Evolutionary conservation across 1,140 invertebrate species (phyloP), one percentile per base, ranked within the genome.

Genomic region (Patella vulgata): DNA sequence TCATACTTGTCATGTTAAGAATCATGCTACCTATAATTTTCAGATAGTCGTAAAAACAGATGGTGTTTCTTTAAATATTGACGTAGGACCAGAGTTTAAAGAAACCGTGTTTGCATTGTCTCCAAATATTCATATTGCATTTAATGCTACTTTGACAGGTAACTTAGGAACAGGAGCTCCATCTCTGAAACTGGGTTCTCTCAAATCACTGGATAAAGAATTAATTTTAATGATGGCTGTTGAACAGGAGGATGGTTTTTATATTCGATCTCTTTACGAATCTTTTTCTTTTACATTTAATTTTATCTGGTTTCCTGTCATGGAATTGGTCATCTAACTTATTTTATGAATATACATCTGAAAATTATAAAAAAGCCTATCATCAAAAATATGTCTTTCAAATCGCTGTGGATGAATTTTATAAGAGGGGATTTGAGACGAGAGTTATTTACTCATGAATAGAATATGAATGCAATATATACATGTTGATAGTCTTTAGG

Each of bases 261-360:
- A 70, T 44, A 48, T 43, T 25, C 59, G 43, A 12, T 36, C 63
- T 6, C 28, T 77, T 12, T 62, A 75, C 47, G 63, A 77, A 39
- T 70, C 72, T n/a, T 31, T 77, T 1, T 43, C 61, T 3, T 61
- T 78, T 3, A 70, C 71, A 3, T 72, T 80, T 48, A 75, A 80
- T 55, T 80, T 80, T 52, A 68, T 75, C 43, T 77, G 72, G 63
- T 78, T 75, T 50, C 78, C 78, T 21, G 43, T 80, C 6, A 63
- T 74, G 31, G 68, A 71, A 44, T 77, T 69, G 53, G 50, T 63
- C 17, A 21, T 48, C 46, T 48, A 36, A 36, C 33, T 36, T 36
- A 36, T 36, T 8, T 36, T 14, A 36, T 36, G 33, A 8, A 8
- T 36, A 14, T 36, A 36, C 14, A 36, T n/a, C n/a, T n/a, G n/a